Evolutionary conservation across 2,888 invertebrate species (phyloP).

Genomic region (Lithosia quadra): DNA sequence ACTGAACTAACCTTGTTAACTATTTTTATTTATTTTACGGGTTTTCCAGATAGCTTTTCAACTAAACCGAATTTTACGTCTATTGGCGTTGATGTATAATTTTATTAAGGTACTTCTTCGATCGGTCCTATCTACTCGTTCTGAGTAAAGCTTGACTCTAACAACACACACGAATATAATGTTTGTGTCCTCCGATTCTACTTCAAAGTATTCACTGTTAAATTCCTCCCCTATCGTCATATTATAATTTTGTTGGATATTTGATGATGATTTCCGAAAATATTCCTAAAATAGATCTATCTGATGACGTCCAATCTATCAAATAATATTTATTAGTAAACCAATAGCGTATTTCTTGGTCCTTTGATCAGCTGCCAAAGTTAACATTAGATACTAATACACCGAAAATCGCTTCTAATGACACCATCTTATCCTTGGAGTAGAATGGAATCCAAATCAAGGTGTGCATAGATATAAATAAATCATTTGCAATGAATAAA

Average conservation of each 20-base stretch:
- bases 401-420: constrained; percentile 13
- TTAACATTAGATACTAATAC: constrained; percentile 13
- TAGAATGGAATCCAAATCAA: constrained; percentile 9
- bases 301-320: constrained; percentile 34
- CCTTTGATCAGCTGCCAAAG: constrained; percentile 56
- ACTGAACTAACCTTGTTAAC: neutral
- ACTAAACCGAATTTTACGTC: neutral
- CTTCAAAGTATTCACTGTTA: neutral
- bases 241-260: constrained; percentile 15
- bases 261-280: constrained; percentile 24
- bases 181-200: neutral
- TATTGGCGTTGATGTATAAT: neutral
- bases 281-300: constrained; percentile 25
- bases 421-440: constrained; percentile 1
- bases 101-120: neutral
- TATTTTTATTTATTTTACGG: neutral
- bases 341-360: constrained; percentile 32
- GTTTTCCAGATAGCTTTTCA: neutral
- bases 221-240: neutral
- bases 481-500: constrained; percentile 12
- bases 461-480: constrained; percentile 4
- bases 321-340: constrained; percentile 39
- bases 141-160: neutral
- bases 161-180: neutral
- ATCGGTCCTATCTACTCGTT: neutral